phyloP scores from a whole-genome alignment of 2,888 invertebrate species.

The Apoda limacodes region DNA sequence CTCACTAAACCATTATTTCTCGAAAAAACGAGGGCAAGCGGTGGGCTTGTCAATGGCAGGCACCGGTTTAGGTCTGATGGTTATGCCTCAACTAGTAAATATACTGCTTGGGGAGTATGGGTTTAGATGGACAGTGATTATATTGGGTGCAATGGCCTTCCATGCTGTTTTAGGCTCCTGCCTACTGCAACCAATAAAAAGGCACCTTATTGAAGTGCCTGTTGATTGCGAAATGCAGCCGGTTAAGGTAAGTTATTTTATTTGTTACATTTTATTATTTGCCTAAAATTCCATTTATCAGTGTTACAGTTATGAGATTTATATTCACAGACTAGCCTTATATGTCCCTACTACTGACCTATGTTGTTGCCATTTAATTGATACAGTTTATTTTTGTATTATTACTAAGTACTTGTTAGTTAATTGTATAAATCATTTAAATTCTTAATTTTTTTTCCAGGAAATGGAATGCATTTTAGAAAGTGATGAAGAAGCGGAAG shows the following conservation, averaged over 20 bases:
- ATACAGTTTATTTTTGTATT: no score
- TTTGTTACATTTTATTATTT: no score
- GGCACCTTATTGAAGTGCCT: conserved; percentile 74
- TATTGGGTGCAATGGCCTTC: conserved; percentile 75
- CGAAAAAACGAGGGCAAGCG: conserved; percentile 81
- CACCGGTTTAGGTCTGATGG: conserved; percentile 81
- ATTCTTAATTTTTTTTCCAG: no score
- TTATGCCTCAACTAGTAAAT: conserved; percentile 82
- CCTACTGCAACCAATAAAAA: conserved; percentile 77
- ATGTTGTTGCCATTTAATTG: no score
- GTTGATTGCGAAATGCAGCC: conserved; percentile 64
- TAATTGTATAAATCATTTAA: no score
- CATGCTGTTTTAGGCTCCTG: conserved; percentile 76
- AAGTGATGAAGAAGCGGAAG: conserved; percentile 72
- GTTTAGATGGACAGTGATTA: conserved; percentile 76
- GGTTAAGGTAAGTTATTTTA: conserved; percentile 41
- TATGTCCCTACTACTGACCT: no score
- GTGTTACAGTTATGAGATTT: no score
- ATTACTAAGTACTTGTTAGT: no score
- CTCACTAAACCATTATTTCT: conserved; percentile 81
- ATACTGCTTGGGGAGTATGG: conserved; percentile 72
- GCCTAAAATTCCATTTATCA: no score
- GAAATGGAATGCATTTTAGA: conserved; percentile 79
- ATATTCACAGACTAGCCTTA: no score
- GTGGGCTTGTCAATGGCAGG: conserved; percentile 85